Conservation (phyloP, 2,888 invertebrate species). For the Callosobruchus maculatus region DNA sequence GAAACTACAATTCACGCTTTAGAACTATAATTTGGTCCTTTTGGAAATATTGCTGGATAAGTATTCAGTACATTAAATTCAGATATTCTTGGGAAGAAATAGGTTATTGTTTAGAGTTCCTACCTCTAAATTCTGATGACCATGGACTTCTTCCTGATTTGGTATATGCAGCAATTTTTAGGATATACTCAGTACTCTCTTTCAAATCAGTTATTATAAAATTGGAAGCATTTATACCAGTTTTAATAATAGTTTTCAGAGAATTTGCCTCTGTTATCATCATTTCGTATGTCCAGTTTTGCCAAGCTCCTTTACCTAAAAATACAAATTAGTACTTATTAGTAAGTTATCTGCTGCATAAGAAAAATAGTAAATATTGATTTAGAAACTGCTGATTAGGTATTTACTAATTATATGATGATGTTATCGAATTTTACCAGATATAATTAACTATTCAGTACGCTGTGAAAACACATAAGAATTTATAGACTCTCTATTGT, state of each 20-base stretch:
- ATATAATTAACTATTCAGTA: no score
- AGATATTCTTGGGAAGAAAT: no score
- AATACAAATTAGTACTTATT: slow-evolving; percentile 1
- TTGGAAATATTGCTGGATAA: no score
- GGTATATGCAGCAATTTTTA: slow-evolving; percentile 78
- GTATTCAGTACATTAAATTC: no score
- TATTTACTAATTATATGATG: background rate
- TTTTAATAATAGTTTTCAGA: slow-evolving; percentile 46
- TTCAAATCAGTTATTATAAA: slow-evolving; percentile 66
- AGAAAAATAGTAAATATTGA: background rate
- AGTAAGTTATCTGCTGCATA: background rate
- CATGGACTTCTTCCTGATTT: slow-evolving; percentile 76
- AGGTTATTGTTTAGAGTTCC: no score
- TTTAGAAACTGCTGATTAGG: background rate
- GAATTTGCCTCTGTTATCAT: slow-evolving; percentile 58
- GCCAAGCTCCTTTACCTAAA: slow-evolving; percentile 61
- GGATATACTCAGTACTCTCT: slow-evolving; percentile 71
- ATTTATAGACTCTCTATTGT: no score
- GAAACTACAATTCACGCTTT: no score
- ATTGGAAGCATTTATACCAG: slow-evolving; percentile 57
- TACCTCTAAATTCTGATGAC: slow-evolving; percentile 55
- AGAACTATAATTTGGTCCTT: no score
- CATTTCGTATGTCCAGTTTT: slow-evolving; percentile 77
- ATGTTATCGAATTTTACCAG: background rate
- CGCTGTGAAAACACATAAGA: no score